Evolutionary conservation across 2,797 vertebrate genomes (phyloP).

Genomic region (Dallia pectoralis): DNA sequence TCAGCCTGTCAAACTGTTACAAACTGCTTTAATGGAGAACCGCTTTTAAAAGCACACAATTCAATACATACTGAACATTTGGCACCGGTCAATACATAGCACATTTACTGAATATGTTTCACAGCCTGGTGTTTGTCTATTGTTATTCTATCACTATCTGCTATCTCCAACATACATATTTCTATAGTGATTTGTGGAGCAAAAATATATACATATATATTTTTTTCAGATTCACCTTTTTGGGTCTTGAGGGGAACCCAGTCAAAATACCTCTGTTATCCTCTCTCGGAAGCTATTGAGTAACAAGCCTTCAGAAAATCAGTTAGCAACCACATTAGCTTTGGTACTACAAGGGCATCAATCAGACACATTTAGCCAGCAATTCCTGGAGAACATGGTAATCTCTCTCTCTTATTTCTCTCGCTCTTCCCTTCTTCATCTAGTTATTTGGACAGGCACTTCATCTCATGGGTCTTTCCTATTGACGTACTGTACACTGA

Average conservation of each 20-base stretch:
- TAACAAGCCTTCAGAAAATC: conserved; percentile 14
- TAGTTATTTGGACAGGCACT: conserved; percentile 52
- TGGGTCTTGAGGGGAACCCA: neutral
- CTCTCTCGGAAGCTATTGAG: neutral
- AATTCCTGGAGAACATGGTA: neutral
- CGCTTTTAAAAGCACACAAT: conserved; percentile 21
- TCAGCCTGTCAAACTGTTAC: conserved; percentile 26
- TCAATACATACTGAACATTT: conserved; percentile 30
- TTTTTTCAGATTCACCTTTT: neutral
- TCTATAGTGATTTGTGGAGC: neutral
- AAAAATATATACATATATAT: neutral
- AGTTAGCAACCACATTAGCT: conserved; percentile 20
- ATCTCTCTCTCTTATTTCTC: conserved; percentile 18
- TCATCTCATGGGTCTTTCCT: conserved; percentile 60
- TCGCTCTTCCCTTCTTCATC: neutral
- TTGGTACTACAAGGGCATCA: conserved; percentile 11
- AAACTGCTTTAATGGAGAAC: conserved; percentile 28
- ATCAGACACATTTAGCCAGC: conserved; percentile 11
- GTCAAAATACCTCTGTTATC: conserved; percentile 11
- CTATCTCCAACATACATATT: conserved; percentile 3
- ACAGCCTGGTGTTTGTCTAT: neutral
- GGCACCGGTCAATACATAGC: neutral
- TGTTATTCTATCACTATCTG: conserved; percentile 9
- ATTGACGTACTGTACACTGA: conserved; percentile 56
- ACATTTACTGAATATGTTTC: conserved; percentile 20